Percentiles rank a stretch among this genome's conserved stretches.
Conservation (phyloP, 1,140 invertebrate species). For the Elymnias hypermnestra region DNA sequence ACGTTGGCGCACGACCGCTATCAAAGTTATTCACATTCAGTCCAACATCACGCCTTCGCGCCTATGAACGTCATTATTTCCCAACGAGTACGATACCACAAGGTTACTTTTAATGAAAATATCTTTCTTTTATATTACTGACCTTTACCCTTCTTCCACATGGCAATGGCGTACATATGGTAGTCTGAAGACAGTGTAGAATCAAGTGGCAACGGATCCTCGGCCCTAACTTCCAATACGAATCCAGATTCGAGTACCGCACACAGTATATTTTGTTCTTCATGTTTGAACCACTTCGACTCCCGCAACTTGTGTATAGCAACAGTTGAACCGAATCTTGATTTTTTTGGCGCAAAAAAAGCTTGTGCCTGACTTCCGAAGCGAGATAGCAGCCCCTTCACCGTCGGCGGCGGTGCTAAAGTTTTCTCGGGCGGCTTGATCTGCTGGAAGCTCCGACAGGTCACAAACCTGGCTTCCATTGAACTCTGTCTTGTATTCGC, state of each 20-base stretch:
- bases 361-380: slow-evolving; percentile 75
- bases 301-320: slow-evolving; percentile 81
- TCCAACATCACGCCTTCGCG: slow-evolving; percentile 24
- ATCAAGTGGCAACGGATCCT: slow-evolving; percentile 63
- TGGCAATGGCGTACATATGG: slow-evolving; percentile 78
- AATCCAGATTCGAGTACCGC: slow-evolving; percentile 82
- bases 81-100: slow-evolving; percentile 20
- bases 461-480: slow-evolving; percentile 77
- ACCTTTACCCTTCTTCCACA: slow-evolving; percentile 83
- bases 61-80: slow-evolving; percentile 28
- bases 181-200: slow-evolving; percentile 63
- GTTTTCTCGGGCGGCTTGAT: slow-evolving; percentile 73
- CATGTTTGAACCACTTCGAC: slow-evolving; percentile 82
- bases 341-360: slow-evolving; percentile 71
- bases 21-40: slow-evolving; percentile 39
- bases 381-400: slow-evolving; percentile 69
- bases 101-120: slow-evolving; percentile 7
- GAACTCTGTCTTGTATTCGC: slow-evolving; percentile 58
- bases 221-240: slow-evolving; percentile 78
- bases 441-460: slow-evolving; percentile 73
- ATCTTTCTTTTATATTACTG: slow-evolving; percentile 37
- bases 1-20: slow-evolving; percentile 33
- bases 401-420: slow-evolving; percentile 63
- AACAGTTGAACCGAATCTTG: slow-evolving; percentile 78
- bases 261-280: slow-evolving; percentile 80